Evolutionary conservation across 2,113 vertebrate genomes (phyloP), one percentile per base, ranked within the genome.

Genomic region (Illadopsis cleaveri): DNA sequence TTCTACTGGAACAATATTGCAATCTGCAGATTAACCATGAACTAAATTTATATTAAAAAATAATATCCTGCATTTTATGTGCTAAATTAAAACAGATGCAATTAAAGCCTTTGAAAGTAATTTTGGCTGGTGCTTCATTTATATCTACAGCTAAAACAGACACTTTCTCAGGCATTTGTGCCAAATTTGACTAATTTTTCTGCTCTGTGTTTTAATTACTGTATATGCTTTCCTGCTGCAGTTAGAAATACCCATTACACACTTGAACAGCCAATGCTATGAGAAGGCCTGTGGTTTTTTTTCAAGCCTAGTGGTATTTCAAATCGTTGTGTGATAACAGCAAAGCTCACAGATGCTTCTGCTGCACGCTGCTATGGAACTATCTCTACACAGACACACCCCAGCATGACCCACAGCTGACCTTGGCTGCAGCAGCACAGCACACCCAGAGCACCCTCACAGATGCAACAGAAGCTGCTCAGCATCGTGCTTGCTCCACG

Each of bases 51-150:
- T 97, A 96, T 92, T 96, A 85, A 97, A 97, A 97, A 93, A 97
- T 70, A 86, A 82, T 92, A 92, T 76, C 92, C 80, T 92, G 57
- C 25, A 48, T 89, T 89, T 94, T 53, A 50, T 86, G 93, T 54
- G 94, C 94, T 97, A 97, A 98, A 97, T 97, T 97, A 97, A 97
- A 97, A 89, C 96, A 97, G 93, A 97, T 92, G 73, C 47, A 97
- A 98, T 97, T 95, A 96, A 94, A 94, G 69, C 68, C 92, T 96
- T 94, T 96, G 89, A 96, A 97, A 97, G 87, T 93, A 93, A 96
- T 96, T 97, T 97, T 91, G 69, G 92, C 92, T 97, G 83, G 82
- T 81, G 91, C 76, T 96, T 95, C 97, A 94, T 97, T 97, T 97
- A 82, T 84, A 96, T 94, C 93, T 93, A 85, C 69, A 92, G 87